Evolutionary conservation across 2,888 invertebrate species (phyloP), one percentile per base, ranked within the genome.

Genomic region (Lepidocyrtinus sp.): DNA sequence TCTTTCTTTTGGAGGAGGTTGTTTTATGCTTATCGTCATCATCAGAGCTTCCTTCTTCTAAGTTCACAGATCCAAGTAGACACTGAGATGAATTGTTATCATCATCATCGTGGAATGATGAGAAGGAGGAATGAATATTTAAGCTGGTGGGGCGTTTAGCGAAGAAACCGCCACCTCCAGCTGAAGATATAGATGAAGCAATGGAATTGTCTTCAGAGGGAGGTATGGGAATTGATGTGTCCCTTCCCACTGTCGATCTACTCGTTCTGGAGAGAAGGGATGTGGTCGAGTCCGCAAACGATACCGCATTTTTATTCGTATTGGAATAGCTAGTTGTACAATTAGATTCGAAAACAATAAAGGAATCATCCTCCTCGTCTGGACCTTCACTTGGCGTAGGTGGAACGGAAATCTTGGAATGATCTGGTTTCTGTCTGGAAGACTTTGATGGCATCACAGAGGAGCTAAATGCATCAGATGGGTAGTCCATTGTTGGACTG

Each of bases 261-360:
- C 7, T 19, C 0, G 45, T 2, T 22, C 68, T 63, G 36, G 70
- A 25, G 26, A 25, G 65, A 25, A 64, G 12, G 3, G 19, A 1
- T 21, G 74, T 46, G 22, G 61, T 55, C 21, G 72, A 55, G 24
- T 68, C 63, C 68, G 27, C 24, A n/a, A n/a, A n/a, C 2, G 69
- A 59, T n/a, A 12, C 61, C 9, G 46, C n/a, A 45, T 36, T 59
- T 21, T 67, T 55, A 9, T 62, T 0, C 72, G n/a, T 0, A 26
- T 3, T 62, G 1, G 67, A 72, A 5, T 1, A 50, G 7, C 63
- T n/a, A 15, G 45, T 64, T 17, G 70, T 15, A 64, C n/a, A n/a
- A n/a, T 45, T 74, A 1, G 65, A 25, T 67, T 71, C 90, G 87
- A 91, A 91, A 36, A 90, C 89, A 63, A 91, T 90, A 79, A 89